Base-by-base conservation (phyloP, 2,888 invertebrate species). In the Strigamia maritima region DNA sequence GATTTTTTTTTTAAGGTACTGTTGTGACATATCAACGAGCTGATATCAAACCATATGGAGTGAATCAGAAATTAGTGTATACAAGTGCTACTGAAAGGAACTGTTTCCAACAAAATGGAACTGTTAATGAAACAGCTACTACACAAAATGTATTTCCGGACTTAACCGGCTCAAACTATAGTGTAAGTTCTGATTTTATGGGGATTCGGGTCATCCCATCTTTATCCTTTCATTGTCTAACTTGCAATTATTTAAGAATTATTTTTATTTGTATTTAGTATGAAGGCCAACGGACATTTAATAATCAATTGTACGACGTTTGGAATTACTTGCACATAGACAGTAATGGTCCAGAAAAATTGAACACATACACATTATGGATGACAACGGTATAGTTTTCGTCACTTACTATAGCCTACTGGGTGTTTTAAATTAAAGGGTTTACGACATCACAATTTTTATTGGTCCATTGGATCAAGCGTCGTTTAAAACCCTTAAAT, bases 11-110 rank as follows among this genome's bases (percentile, higher is more conserved):
- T n/a, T 12, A 12, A 90, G 90, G 89, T 77, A 94, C 95, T 92
- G 95, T 95, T n/a, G 93, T 93, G 86, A 97, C 96, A 0, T 94
- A 93, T 84, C 96, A 96, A 87, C 85, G 95, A 31, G 88, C 90
- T 0, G 88, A 87, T 0, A 87, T 86, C 80, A 91, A 90, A 4
- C 84, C 87, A 0, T 92, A 88, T 84, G 95, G 95, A 0, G 89
- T 91, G 0, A 91, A 91, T 81, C 86, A 94, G 31, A 95, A 95
- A 89, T 87, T 97, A 75, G 95, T 94, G 0, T 95, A 95, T 0
- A 89, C 96, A 79, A 94, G 94, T 0, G 95, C 93, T 0, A 92
- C 94, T 83, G 87, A 88, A 81, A 87, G 90, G 76, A 92, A 92
- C 0, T 97, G 97, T 83, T 90, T 97, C 28, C 92, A 93, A 87